Base-by-base conservation (phyloP, 2,888 invertebrate genomes). In the Meiosimyza decipiens region DNA sequence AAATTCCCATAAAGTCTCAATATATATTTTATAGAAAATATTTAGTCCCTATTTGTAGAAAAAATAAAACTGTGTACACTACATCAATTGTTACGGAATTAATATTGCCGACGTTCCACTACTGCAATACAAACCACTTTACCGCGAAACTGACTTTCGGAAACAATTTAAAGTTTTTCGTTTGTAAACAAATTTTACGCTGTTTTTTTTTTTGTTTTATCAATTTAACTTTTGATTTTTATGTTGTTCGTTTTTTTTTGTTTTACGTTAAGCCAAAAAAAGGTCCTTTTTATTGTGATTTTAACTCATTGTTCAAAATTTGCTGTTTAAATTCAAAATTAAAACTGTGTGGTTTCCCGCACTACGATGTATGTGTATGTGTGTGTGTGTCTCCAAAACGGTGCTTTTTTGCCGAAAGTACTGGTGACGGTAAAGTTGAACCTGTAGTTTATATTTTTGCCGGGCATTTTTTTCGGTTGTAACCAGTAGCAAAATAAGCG, bases 401-500 rank as follows among this genome's bases (percentile, higher is more conserved):
- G 73, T 74, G 73, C 76, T 74, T 59, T n/a, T 74, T 76, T 71
- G 76, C 74, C 74, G 73, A 74, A 74, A 73, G 73, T 74, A 74
- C 71, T 76, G 16, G 3, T 60, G 54, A 47, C 67, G 11, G 33
- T 0, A 28, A 57, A 55, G 67, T 55, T 55, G 57, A 57, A 67
- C 67, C 55, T 33, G 57, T 40, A 47, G 47, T 55, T 49, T 51
- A 68, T 18, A 22, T 50, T 62, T 33, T 49, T 40, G 22, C 55
- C 49, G 40, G 40, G 9, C 2, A 40, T 66, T 66, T 13, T 51
- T 52, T 52, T 16, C 40, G 16, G 77, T 81, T 82, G 84, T 83
- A 83, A 84, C 80, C 83, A 79, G 83, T 80, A 81, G 40, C 81
- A 84, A 84, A 85, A 84, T 84, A 84, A 84, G 84, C 84, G 85